These are phyloP conservation scores for Cotesia typhae DNA, from an alignment of 1,140 invertebrate species.

Conservation along the genomic window DNA sequence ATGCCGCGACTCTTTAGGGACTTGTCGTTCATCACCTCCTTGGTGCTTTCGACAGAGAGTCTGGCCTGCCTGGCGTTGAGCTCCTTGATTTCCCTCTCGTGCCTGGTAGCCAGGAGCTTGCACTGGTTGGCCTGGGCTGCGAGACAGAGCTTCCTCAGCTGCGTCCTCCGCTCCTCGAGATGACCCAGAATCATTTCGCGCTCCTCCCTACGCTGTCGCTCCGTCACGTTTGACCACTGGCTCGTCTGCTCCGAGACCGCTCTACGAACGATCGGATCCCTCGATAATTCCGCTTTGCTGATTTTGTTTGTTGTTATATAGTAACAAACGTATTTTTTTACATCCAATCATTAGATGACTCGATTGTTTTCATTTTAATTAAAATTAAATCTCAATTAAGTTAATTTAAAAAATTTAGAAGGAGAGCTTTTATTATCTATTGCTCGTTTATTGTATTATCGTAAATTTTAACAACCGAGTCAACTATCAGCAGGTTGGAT, in stretches of 20 bases:
- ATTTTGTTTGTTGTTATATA: constrained; percentile 3
- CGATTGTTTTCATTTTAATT: too few relatives aligned
- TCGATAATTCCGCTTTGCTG: constrained; percentile 82
- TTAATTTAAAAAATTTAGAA: too few relatives aligned
- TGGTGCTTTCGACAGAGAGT: constrained; percentile 94
- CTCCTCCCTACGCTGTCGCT: constrained; percentile 90
- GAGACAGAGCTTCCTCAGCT: constrained; percentile 86
- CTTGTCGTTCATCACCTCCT: constrained; percentile 95
- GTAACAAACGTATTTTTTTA: too few relatives aligned
- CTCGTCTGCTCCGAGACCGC: constrained; percentile 89
- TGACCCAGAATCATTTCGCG: constrained; percentile 86
- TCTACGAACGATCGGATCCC: constrained; percentile 80
- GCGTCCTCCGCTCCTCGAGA: constrained; percentile 84
- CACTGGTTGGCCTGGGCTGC: constrained; percentile 86
- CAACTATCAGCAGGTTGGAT: too few relatives aligned
- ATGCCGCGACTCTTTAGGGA: constrained; percentile 97
- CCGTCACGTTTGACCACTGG: constrained; percentile 93
- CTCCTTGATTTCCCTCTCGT: constrained; percentile 95
- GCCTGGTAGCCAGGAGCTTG: constrained; percentile 88
- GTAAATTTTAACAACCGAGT: too few relatives aligned
- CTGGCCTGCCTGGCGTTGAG: constrained; percentile 96
- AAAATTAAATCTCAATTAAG: neutral
- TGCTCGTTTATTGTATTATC: too few relatives aligned
- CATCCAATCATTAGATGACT: too few relatives aligned
- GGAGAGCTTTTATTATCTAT: too few relatives aligned